Conservation (phyloP, 2,113 vertebrate species). For the Acanthochromis polyacanthus region DNA sequence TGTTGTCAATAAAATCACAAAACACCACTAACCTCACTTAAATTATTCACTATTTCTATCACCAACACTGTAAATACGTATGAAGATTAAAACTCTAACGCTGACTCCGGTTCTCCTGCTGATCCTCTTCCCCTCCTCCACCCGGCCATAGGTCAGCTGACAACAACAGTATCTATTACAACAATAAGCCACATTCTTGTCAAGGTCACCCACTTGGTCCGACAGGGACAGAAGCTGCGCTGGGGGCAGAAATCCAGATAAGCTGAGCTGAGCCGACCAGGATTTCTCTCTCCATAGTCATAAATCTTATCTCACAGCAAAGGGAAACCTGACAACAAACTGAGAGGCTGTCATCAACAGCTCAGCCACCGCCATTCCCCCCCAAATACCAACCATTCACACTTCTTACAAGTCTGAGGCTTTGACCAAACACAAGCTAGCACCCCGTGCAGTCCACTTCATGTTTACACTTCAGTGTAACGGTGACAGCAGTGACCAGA, state of each 20-base stretch:
- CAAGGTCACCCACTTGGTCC: constrained; percentile 82
- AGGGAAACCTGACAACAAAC: constrained; percentile 77
- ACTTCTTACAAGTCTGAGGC: constrained; percentile 41
- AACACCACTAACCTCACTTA: background rate
- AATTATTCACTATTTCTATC: background rate
- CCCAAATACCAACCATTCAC: constrained; percentile 71
- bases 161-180: constrained; percentile 84
- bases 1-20: background rate
- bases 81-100: background rate
- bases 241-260: constrained; percentile 82
- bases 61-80: background rate
- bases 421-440: constrained; percentile 38
- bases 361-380: constrained; percentile 65
- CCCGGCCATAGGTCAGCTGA: constrained; percentile 77
- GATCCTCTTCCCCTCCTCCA: constrained; percentile 26
- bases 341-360: constrained; percentile 69
- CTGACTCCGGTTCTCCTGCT: constrained; percentile 16
- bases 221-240: constrained; percentile 56
- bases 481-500: constrained; percentile 32
- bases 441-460: constrained; percentile 5
- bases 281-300: constrained; percentile 76
- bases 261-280: constrained; percentile 75
- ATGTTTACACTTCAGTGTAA: constrained; percentile 12
- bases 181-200: constrained; percentile 85
- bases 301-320: constrained; percentile 79